Base-by-base conservation (phyloP, 2,888 invertebrate genomes). In the Caenorhabditis drosophilae region DNA sequence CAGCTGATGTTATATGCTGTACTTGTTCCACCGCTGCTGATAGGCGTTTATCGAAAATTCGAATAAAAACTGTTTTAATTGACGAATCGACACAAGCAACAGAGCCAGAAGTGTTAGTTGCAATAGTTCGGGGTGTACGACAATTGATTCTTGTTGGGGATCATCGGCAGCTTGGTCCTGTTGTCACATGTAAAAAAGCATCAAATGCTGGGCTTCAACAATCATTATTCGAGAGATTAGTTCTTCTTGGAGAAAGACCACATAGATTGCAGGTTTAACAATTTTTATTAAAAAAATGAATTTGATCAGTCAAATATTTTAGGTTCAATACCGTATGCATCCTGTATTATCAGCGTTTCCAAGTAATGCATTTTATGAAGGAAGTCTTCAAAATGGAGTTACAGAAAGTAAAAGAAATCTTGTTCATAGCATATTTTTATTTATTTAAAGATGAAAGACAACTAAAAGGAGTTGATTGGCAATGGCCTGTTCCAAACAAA, bases 21-120 rank as follows among this genome's bases (percentile, higher is more conserved):
- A 99, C 98, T 0, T 98, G 98, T 84, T 97, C 98, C 0, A 96
- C 96, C 12, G 96, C 98, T 0, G 98, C 98, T 0, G 98, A 98
- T 86, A 92, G 93, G 0, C 87, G 98, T 20, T 87, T 98, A n/a
- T 89, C 90, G 1, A 89, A 93, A 53, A 54, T 67, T 31, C 45
- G 51, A 7, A 58, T 56, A 16, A 75, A 77, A 46, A 77, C 76
- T 47, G 82, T 82, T 20, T 67, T 84, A 23, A 70, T 84, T 46
- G 84, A 84, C 51, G 84, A 84, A 56, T 75, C 77, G 48, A 84
- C 84, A 1, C 95, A 95, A 52, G 77, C 82, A 2, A 81, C 82
- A 0, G 82, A 82, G 47, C 82, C 82, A 1, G 82, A 82, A 58
- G 76, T 74, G 83, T 94, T 98, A 95, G 97, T 98, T 18, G 96